Evolutionary conservation across 1,140 invertebrate genomes (phyloP), one percentile per base, ranked within the genome.

Genomic region (Papilio glaucus): DNA sequence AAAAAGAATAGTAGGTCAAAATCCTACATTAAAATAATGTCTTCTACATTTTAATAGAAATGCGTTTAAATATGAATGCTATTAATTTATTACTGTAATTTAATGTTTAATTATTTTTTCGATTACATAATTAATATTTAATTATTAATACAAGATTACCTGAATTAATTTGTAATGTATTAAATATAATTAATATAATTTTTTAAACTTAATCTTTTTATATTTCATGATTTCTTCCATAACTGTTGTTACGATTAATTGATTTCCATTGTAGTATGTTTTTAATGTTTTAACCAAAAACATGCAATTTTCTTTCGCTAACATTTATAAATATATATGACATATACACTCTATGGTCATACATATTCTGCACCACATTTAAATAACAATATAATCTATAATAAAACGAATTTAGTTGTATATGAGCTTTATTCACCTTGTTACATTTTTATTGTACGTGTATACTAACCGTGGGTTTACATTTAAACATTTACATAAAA

Each of bases 391-490:
- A 45, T 49, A 21, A n/a, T 24, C 12, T 41, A 26, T 41, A 26
- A 61, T 67, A 67, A n/a, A 67, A 24, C 63, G 63, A 67, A 67
- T 67, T 67, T 67, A 67, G 63, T 67, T 67, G n/a, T 42, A 15
- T 41, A 68, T 68, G 65, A 68, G 65, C 65, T 45, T 29, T 29
- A 42, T 24, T 42, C 41, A n/a, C 7, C 21, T 39, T 68, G 13
- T 67, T 38, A 39, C 42, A 38, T 41, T 24, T 12, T 38, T 24
- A 24, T 42, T 68, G 41, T 68, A 68, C 21, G 37, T 29, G n/a
- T 68, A 12, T 45, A 26, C 5, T 65, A 9, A 9, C n/a, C n/a
- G n/a, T n/a, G n/a, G n/a, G n/a, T n/a, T n/a, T n/a, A n/a, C n/a
- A n/a, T n/a, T n/a, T n/a, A n/a, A n/a, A n/a, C n/a, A n/a, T n/a